Evolutionary conservation across 2,888 invertebrate genomes (phyloP).

Genomic region (Cyrtodaria siliqua): DNA sequence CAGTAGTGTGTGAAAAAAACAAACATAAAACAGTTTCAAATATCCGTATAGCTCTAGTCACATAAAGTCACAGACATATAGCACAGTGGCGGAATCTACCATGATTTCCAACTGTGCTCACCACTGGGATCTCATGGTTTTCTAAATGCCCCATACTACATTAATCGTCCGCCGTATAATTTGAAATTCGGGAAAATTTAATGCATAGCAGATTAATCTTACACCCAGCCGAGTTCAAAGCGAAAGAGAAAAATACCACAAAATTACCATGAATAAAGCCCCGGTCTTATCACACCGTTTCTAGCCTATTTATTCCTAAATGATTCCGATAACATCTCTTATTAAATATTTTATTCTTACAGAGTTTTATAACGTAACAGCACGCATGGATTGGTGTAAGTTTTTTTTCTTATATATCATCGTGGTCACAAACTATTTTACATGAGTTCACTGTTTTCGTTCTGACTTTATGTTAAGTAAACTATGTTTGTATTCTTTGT

Average conservation of each 20-base stretch:
- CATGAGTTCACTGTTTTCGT: no score
- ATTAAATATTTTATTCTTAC: slow-evolving; percentile 39
- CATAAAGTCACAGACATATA: no score
- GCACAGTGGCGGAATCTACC: slow-evolving; percentile 1
- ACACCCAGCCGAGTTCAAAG: slow-evolving; percentile 56
- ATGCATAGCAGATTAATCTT: slow-evolving; percentile 45
- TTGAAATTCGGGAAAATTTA: slow-evolving; percentile 35
- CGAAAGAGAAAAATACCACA: neutral
- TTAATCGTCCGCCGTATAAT: slow-evolving; percentile 1
- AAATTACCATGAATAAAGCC: slow-evolving; percentile 24
- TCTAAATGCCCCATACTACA: slow-evolving; percentile 14
- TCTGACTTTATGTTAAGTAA: no score
- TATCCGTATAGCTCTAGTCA: no score
- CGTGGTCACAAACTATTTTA: no score
- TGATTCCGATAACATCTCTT: slow-evolving; percentile 41
- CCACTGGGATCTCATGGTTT: slow-evolving; percentile 10
- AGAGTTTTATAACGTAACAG: neutral
- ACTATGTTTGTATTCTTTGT: no score
- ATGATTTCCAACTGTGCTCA: slow-evolving; percentile 1
- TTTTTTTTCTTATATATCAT: no score
- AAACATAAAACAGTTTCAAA: no score
- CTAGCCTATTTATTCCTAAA: slow-evolving; percentile 29
- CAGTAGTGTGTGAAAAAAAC: no score
- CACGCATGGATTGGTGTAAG: no score
- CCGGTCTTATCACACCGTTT: slow-evolving; percentile 22